These are phyloP conservation scores for Narcine bancroftii DNA, from an alignment of 2,113 vertebrate species.

Conservation along the genomic window DNA sequence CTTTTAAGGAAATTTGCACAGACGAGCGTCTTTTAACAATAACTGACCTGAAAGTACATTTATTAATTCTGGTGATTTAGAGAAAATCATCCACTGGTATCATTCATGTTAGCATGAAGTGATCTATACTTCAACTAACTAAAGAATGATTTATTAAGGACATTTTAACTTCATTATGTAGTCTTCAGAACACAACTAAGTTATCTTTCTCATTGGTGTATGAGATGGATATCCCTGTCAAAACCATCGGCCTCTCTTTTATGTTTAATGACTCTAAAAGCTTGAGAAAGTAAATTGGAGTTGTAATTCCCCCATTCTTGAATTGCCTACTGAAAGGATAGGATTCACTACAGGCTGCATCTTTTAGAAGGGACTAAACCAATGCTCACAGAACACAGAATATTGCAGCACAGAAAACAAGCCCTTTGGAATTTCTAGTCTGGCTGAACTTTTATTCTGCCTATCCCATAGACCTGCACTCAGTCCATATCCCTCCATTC, in stretches of 20 bases:
- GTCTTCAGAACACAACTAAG: not conserved
- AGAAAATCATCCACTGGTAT: not conserved
- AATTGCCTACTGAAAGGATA: not conserved
- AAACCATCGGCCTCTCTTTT: not conserved
- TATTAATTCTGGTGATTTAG: not conserved
- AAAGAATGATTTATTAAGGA: not conserved
- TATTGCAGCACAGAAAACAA: too few species aligned
- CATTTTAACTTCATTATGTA: not conserved
- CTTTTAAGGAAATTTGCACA: not conserved
- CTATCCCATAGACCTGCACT: too few species aligned
- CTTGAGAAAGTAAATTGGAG: not conserved
- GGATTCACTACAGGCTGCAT: not conserved
- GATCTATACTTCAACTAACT: not conserved
- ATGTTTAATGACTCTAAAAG: not conserved
- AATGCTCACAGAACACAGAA: too few species aligned
- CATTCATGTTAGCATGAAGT: not conserved
- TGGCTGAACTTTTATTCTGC: too few species aligned
- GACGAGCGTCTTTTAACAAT: not conserved
- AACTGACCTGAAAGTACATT: not conserved
- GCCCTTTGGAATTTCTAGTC: too few species aligned
- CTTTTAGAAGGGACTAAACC: not conserved
- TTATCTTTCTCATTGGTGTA: too few species aligned
- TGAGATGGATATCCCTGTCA: too few species aligned
- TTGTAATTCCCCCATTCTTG: not conserved
- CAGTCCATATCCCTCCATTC: too few species aligned